These are phyloP conservation scores for Gymnothorax reevesii DNA, from an alignment of 2,797 vertebrate genomes.

Conservation along the genomic window DNA sequence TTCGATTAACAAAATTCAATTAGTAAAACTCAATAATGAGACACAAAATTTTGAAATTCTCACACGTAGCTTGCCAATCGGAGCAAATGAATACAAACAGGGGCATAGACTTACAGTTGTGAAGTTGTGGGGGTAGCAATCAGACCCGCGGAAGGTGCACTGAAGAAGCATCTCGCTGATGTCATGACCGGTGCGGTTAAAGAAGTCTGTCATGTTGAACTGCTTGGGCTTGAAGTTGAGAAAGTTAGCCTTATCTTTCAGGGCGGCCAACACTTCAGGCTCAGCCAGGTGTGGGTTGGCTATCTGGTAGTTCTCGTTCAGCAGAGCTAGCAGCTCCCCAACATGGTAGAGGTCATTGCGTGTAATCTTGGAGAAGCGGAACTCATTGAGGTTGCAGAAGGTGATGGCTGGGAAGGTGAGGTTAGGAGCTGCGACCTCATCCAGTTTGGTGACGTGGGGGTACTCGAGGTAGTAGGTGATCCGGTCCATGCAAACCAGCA, in stretches of 20 bases:
- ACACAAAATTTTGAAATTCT: not conserved
- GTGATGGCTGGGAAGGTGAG: constrained; percentile 86
- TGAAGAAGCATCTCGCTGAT: constrained; percentile 85
- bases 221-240: constrained; percentile 83
- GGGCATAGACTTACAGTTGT: constrained; percentile 75
- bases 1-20: not conserved
- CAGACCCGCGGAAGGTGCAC: constrained; percentile 82
- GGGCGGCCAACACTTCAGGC: constrained; percentile 76
- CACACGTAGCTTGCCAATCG: not conserved
- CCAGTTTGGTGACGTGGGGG: constrained; percentile 80
- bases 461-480: constrained; percentile 83
- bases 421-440: constrained; percentile 80
- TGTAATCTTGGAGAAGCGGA: constrained; percentile 86
- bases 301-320: constrained; percentile 83
- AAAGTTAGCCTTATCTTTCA: constrained; percentile 87
- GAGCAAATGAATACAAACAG: not conserved
- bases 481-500: constrained; percentile 84
- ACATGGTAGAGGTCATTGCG: constrained; percentile 87
- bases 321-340: constrained; percentile 82
- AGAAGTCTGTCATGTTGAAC: constrained; percentile 91
- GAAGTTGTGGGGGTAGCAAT: constrained; percentile 80
- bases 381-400: constrained; percentile 89
- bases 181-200: constrained; percentile 86
- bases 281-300: constrained; percentile 81
- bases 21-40: not conserved